A percentile compares a stretch with the other conserved stretches of the same genome.
phyloP scores from a whole-genome alignment of 2,888 invertebrate species.

The Campoplex nolae region DNA sequence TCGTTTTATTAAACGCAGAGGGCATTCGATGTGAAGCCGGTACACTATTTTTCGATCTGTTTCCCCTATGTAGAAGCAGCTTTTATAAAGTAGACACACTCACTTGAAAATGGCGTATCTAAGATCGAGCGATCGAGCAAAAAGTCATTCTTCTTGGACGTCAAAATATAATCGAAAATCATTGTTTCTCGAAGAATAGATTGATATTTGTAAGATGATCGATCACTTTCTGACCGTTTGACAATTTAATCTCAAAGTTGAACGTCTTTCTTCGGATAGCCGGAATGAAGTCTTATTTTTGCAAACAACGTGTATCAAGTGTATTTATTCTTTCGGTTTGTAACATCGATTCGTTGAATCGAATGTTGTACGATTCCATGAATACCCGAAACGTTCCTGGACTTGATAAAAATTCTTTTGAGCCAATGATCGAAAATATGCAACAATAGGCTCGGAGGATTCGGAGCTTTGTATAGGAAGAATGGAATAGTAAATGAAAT shows the following conservation, averaged over 20 bases:
- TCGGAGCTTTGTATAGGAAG: background rate
- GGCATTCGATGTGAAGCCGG: conserved; percentile 1
- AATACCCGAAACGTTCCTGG: background rate
- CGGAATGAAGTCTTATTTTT: background rate
- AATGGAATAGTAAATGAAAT: background rate
- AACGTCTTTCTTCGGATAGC: background rate
- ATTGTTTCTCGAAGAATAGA: background rate
- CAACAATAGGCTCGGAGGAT: background rate
- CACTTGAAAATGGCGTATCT: background rate
- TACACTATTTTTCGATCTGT: conserved; percentile 1
- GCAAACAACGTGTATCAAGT: background rate
- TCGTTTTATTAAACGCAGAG: conserved; percentile 26
- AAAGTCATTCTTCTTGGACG: background rate
- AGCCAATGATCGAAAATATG: conserved; percentile 15
- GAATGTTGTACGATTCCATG: background rate
- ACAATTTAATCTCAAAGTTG: background rate
- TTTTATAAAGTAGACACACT: background rate
- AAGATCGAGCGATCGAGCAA: background rate
- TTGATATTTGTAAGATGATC: background rate
- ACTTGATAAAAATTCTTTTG: conserved; percentile 1
- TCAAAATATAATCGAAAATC: background rate
- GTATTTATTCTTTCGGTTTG: background rate
- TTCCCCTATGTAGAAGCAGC: background rate
- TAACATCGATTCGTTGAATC: background rate
- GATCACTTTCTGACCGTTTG: background rate